Conservation (phyloP, 2,888 invertebrate genomes). For the Laspeyria flexula region DNA sequence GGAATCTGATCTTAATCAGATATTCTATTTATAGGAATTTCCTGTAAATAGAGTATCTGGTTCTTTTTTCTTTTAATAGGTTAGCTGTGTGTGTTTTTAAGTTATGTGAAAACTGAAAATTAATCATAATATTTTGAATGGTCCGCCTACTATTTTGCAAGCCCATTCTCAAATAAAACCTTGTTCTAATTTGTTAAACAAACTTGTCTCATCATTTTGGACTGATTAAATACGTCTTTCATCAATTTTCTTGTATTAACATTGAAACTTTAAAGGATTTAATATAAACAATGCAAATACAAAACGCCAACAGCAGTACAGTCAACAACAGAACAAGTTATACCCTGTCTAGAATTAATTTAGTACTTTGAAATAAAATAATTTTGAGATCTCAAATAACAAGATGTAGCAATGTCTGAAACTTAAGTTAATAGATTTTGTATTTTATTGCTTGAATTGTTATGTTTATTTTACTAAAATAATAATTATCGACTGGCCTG, state of each 20-base stretch:
- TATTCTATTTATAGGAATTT: too few relatives aligned
- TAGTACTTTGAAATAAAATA: slow-evolving; percentile 15
- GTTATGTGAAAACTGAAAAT: too few relatives aligned
- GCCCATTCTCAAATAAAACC: not conserved
- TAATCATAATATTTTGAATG: too few relatives aligned
- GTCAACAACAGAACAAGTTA: slow-evolving; percentile 12
- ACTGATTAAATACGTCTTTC: not conserved
- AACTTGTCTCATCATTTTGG: not conserved
- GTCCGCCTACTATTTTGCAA: too few relatives aligned
- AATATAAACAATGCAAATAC: slow-evolving; percentile 16
- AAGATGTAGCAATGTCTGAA: not conserved
- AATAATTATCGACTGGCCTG: too few relatives aligned
- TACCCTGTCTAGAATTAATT: slow-evolving; percentile 19
- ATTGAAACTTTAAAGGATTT: slow-evolving; percentile 8
- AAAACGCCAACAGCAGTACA: slow-evolving; percentile 7
- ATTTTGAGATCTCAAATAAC: not conserved
- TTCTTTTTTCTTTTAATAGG: too few relatives aligned
- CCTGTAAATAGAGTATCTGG: too few relatives aligned
- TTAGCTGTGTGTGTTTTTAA: too few relatives aligned
- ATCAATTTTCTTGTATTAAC: not conserved
- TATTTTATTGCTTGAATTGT: not conserved
- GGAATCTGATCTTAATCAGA: too few relatives aligned
- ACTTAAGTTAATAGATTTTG: not conserved
- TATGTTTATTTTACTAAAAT: too few relatives aligned
- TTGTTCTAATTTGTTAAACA: not conserved